Conservation (phyloP, 2,113 vertebrate genomes). For the Sebastes fasciatus region DNA sequence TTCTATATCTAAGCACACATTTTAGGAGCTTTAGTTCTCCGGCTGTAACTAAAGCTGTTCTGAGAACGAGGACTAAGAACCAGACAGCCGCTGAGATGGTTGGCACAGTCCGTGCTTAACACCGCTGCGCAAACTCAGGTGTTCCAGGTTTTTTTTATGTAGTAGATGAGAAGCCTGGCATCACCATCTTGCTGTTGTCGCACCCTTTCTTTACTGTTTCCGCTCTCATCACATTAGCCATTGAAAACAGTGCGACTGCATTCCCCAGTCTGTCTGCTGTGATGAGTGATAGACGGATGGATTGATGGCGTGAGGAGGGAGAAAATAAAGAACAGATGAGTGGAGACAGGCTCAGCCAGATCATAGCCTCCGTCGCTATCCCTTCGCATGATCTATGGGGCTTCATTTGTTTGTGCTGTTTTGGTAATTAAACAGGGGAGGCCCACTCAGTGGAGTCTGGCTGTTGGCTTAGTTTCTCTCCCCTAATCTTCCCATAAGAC, state of each 20-base stretch:
- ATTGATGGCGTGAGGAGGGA: conserved; percentile 35
- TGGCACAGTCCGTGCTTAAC: background rate
- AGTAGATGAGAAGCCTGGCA: conserved; percentile 32
- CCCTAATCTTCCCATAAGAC: conserved; percentile 78
- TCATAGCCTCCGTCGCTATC: conserved; percentile 52
- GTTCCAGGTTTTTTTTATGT: conserved; percentile 11
- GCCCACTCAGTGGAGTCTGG: conserved; percentile 63
- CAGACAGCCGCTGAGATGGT: background rate
- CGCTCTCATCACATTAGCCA: conserved; percentile 30
- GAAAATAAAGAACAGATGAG: conserved; percentile 16
- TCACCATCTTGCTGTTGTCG: conserved; percentile 37
- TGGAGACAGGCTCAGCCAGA: conserved; percentile 50
- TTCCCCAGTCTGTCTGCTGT: conserved; percentile 40
- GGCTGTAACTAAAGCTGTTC: background rate
- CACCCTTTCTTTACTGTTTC: conserved; percentile 12
- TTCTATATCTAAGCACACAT: background rate
- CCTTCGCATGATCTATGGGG: conserved; percentile 67
- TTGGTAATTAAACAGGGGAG: conserved; percentile 77
- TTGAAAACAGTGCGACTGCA: conserved; percentile 32
- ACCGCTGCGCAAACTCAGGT: background rate
- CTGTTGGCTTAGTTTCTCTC: conserved; percentile 64
- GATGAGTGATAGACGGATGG: conserved; percentile 52
- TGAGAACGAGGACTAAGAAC: background rate
- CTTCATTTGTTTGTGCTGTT: conserved; percentile 76
- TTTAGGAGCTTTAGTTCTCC: background rate